A percentile compares a stretch with the other conserved stretches of the same genome.
phyloP scores from a whole-genome alignment of 1,140 invertebrate genomes.

The Cotesia vestalis region DNA sequence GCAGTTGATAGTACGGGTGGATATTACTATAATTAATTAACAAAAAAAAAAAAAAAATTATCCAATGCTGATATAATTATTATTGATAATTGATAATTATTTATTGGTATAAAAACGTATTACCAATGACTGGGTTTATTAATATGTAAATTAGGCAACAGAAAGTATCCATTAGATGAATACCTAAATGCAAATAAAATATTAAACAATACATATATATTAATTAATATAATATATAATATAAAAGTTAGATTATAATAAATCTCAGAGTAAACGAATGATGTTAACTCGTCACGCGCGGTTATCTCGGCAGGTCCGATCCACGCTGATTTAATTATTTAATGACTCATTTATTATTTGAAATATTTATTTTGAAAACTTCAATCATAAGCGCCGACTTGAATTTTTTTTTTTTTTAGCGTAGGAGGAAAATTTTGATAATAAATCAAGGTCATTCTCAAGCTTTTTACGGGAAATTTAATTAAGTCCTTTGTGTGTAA shows the following conservation, averaged over 20 bases:
- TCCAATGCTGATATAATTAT: slow-evolving; percentile 38
- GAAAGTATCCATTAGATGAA: slow-evolving; percentile 58
- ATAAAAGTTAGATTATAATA: slow-evolving; percentile 38
- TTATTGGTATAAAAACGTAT: slow-evolving; percentile 44
- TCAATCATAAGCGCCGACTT: slow-evolving; percentile 35
- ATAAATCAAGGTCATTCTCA: slow-evolving; percentile 28
- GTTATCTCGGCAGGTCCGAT: slow-evolving; percentile 28
- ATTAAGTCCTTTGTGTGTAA: slow-evolving; percentile 7
- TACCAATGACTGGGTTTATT: slow-evolving; percentile 39
- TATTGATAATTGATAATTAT: slow-evolving; percentile 46
- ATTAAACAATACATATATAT: slow-evolving; percentile 39
- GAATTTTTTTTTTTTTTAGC: not conserved
- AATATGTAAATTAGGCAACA: slow-evolving; percentile 61
- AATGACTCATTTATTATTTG: not conserved
- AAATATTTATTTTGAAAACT: slow-evolving; percentile 18
- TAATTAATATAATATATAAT: slow-evolving; percentile 32
- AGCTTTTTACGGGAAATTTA: slow-evolving; percentile 25
- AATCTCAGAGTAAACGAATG: slow-evolving; percentile 37
- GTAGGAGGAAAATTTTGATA: not conserved
- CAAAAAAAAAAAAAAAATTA: slow-evolving; percentile 38
- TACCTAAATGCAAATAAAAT: slow-evolving; percentile 43
- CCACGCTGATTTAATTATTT: not conserved
- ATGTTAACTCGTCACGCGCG: slow-evolving; percentile 40
- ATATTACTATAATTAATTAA: not conserved
- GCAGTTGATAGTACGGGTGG: not conserved